phyloP scores from a whole-genome alignment of 2,113 vertebrate species.

The Parus major region DNA sequence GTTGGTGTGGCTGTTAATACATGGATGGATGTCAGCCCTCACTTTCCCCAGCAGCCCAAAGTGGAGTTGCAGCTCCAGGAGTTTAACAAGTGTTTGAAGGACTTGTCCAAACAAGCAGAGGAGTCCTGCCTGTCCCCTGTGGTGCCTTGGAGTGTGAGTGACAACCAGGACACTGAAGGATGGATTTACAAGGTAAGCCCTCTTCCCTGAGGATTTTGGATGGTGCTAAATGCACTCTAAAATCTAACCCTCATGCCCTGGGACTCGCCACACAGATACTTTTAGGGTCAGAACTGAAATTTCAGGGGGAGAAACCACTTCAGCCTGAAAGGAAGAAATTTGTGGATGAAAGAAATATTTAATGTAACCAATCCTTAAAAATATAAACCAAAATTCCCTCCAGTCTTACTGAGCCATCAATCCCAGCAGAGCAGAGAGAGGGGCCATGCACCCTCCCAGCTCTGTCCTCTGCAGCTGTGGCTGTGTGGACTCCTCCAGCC shows the following conservation, averaged over 20 bases:
- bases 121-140: not conserved
- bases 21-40: not conserved
- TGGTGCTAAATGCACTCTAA: not conserved
- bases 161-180: not conserved
- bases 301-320: not conserved
- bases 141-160: not conserved
- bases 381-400: not conserved
- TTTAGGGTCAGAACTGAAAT: not conserved
- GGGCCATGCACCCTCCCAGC: not conserved
- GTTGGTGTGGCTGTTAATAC: not conserved
- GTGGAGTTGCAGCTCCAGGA: not conserved
- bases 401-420: not conserved
- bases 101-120: not conserved
- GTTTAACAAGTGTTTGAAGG: not conserved
- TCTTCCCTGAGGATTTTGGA: not conserved
- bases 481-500: not conserved
- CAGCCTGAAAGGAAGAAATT: not conserved
- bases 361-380: not conserved
- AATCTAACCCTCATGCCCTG: not conserved
- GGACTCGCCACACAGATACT: accelerated
- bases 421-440: not conserved
- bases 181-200: not conserved
- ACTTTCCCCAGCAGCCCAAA: not conserved
- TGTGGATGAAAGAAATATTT: not conserved
- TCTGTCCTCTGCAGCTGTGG: not conserved